phyloP scores from a whole-genome alignment of 2,888 invertebrate genomes.

The Exocentrus adspersus region DNA sequence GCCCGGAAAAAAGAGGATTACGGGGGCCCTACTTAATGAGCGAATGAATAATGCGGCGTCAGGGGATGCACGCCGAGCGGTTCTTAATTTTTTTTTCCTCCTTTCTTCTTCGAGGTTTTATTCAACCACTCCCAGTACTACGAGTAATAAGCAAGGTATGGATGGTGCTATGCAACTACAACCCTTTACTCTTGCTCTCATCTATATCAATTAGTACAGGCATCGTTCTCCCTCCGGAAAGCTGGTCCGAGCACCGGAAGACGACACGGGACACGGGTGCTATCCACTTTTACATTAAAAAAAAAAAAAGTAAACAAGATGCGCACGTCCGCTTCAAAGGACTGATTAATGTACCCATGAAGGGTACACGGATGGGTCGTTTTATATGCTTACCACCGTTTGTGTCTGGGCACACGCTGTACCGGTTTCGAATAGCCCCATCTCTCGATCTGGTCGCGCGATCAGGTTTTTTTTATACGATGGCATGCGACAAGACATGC shows the following conservation, averaged over 20 bases:
- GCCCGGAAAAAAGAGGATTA: slow-evolving; percentile 47
- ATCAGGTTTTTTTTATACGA: slow-evolving; percentile 50
- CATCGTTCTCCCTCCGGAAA: no score
- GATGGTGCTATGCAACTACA: no score
- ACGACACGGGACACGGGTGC: slow-evolving; percentile 11
- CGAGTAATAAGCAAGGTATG: no score
- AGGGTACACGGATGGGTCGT: slow-evolving; percentile 42
- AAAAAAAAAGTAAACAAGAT: slow-evolving; percentile 18
- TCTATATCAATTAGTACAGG: no score
- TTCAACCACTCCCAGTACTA: no score
- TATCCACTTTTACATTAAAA: background rate
- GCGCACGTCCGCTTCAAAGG: slow-evolving; percentile 25
- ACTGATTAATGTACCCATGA: slow-evolving; percentile 53
- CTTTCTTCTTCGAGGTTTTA: no score
- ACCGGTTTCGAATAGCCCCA: slow-evolving; percentile 54
- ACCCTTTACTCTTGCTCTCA: no score
- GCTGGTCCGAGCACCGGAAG: no score
- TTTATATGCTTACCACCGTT: slow-evolving; percentile 22
- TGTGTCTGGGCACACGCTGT: slow-evolving; percentile 54
- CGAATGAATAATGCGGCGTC: slow-evolving; percentile 16
- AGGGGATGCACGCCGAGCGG: background rate
- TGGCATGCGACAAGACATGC: slow-evolving; percentile 50
- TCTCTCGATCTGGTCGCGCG: slow-evolving; percentile 52
- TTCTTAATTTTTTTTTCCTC: background rate
- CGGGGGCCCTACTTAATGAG: slow-evolving; percentile 11